Evolutionary conservation across 1,140 invertebrate species (phyloP).

Genomic region (Penaeus japonicus): DNA sequence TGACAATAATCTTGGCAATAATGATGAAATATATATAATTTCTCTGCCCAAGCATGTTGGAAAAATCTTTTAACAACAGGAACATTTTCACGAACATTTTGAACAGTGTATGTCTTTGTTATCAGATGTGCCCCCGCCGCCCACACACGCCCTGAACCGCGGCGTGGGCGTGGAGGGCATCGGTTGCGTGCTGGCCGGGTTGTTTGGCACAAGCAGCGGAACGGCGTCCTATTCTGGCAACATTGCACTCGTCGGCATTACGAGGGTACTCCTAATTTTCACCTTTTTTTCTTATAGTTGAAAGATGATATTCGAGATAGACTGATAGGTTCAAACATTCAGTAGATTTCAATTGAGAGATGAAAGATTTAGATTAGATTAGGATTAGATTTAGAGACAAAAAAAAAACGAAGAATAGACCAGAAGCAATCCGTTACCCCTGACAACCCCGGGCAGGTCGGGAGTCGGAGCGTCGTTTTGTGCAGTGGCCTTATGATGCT

Average conservation of each 20-base stretch:
- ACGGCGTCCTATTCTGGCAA: constrained; percentile 92
- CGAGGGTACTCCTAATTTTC: constrained; percentile 63
- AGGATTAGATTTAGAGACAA: not conserved
- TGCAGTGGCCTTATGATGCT: constrained; percentile 81
- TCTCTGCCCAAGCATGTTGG: too few species aligned
- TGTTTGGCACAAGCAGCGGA: constrained; percentile 83
- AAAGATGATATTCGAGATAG: too few species aligned
- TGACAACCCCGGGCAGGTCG: constrained; percentile 73
- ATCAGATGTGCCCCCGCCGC: constrained; percentile 78
- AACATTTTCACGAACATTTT: too few species aligned
- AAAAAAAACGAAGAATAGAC: not conserved
- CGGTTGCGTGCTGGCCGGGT: constrained; percentile 81
- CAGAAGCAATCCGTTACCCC: too few species aligned
- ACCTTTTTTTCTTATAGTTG: too few species aligned
- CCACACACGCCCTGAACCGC: constrained; percentile 84
- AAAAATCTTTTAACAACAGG: too few species aligned
- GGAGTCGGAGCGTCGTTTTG: constrained; percentile 84
- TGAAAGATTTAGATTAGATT: too few species aligned
- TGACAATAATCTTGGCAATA: too few species aligned
- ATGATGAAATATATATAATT: too few species aligned
- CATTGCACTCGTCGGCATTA: constrained; percentile 84
- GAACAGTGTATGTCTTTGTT: not conserved
- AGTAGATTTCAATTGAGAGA: too few species aligned
- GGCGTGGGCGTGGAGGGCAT: constrained; percentile 85
- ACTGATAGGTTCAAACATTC: not conserved